Conservation (phyloP, 1,140 invertebrate genomes). For the Hycleus cichorii region DNA sequence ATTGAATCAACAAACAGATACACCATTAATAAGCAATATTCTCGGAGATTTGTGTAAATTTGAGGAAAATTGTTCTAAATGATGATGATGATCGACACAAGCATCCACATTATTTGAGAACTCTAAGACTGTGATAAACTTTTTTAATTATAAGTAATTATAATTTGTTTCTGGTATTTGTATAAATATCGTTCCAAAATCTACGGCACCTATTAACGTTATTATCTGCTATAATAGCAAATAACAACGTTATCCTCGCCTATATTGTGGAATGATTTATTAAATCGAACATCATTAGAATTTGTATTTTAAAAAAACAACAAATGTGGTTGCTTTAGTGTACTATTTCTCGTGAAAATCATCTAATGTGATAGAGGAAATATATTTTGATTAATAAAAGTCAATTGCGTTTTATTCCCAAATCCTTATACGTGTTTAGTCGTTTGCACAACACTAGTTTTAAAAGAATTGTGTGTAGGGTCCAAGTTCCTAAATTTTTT, state of each 20-base stretch:
- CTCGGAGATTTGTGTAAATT: too few species aligned
- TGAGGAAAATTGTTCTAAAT: slow-evolving; percentile 2
- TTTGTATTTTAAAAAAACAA: slow-evolving; percentile 19
- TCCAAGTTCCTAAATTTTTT: slow-evolving; percentile 29
- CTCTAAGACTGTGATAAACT: slow-evolving; percentile 31
- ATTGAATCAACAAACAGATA: background rate
- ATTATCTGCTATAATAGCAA: too few species aligned
- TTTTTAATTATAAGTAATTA: slow-evolving; percentile 29
- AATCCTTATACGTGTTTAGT: slow-evolving; percentile 21
- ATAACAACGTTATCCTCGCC: too few species aligned
- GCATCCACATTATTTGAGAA: slow-evolving; percentile 30
- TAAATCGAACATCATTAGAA: slow-evolving; percentile 15
- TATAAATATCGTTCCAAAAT: too few species aligned
- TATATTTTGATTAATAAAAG: slow-evolving; percentile 35
- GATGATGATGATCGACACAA: slow-evolving; percentile 11
- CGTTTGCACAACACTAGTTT: slow-evolving; percentile 3
- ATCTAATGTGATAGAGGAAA: slow-evolving; percentile 33
- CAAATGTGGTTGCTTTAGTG: slow-evolving; percentile 32
- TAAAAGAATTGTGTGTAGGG: slow-evolving; percentile 20
- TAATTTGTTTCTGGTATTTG: background rate
- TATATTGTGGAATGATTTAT: background rate
- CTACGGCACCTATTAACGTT: too few species aligned
- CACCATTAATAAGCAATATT: background rate
- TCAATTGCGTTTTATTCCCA: slow-evolving; percentile 31
- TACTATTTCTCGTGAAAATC: slow-evolving; percentile 17